A percentile compares a stretch with the other conserved stretches of the same genome.
Conservation (phyloP, 2,113 vertebrate genomes). For the Cyprinodon variegatus region DNA sequence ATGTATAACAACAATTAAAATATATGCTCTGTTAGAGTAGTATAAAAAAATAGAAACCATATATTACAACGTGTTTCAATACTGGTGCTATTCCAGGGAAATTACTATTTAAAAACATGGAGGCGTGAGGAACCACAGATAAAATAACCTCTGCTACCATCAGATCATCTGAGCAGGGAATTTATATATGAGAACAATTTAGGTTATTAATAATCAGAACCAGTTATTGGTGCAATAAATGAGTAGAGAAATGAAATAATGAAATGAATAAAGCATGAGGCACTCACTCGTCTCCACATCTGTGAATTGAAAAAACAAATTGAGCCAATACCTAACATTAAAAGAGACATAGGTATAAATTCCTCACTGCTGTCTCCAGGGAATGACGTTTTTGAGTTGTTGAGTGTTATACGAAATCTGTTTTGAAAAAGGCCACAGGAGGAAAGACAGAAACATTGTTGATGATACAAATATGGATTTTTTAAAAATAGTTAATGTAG, state of each 20-base stretch:
- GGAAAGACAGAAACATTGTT: not conserved
- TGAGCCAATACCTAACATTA: not conserved
- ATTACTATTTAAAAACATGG: not conserved
- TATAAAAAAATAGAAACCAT: too few species aligned
- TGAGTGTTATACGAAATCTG: not conserved
- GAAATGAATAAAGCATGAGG: not conserved
- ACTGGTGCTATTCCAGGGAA: too few species aligned
- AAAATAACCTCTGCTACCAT: not conserved
- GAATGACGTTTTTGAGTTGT: not conserved
- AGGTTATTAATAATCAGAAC: not conserved
- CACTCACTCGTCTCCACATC: not conserved
- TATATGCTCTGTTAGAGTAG: too few species aligned
- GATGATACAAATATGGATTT: too few species aligned
- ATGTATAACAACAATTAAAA: too few species aligned
- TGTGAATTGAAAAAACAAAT: not conserved
- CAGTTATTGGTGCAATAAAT: not conserved
- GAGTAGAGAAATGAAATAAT: not conserved
- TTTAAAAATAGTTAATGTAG: too few species aligned
- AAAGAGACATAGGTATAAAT: not conserved
- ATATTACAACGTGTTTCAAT: too few species aligned
- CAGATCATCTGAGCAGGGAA: not conserved
- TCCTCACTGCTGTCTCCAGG: not conserved
- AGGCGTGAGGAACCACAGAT: not conserved
- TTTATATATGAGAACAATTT: not conserved
- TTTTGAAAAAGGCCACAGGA: not conserved